phyloP scores from a whole-genome alignment of 2,113 vertebrate genomes.

The Antennarius striatus region DNA sequence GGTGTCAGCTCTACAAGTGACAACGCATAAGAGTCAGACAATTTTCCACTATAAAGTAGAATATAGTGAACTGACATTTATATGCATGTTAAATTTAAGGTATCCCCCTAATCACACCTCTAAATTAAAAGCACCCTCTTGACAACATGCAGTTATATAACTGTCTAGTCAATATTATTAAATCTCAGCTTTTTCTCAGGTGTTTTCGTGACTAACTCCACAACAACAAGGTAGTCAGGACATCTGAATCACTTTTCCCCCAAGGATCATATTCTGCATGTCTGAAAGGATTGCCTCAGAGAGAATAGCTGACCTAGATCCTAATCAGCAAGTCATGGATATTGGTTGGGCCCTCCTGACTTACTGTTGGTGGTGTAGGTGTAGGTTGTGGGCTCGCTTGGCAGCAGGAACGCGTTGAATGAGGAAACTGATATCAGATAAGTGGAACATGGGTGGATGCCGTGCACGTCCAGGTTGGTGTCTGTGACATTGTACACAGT shows the following conservation, averaged over 20 bases:
- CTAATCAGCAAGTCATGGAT: constrained; percentile 57
- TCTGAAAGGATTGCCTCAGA: constrained; percentile 59
- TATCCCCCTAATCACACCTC: no score
- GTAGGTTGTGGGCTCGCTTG: constrained; percentile 69
- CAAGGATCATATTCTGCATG: constrained; percentile 58
- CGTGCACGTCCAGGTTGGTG: constrained; percentile 49
- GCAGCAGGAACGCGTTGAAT: constrained; percentile 69
- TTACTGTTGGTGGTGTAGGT: constrained; percentile 78
- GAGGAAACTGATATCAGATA: constrained; percentile 78
- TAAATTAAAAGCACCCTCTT: no score
- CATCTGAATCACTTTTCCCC: constrained; percentile 29
- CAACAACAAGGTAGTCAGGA: constrained; percentile 41
- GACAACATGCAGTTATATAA: no score
- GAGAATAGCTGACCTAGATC: constrained; percentile 70
- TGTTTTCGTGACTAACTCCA: constrained; percentile 28
- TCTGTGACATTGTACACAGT: constrained; percentile 40
- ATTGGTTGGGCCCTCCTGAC: constrained; percentile 50
- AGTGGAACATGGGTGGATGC: constrained; percentile 72
- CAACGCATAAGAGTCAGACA: not conserved
- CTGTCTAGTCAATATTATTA: no score
- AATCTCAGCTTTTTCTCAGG: constrained; percentile 3
- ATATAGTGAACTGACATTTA: not conserved
- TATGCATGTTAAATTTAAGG: no score
- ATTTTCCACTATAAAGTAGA: not conserved
- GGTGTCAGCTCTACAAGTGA: constrained; percentile 56